Evolutionary conservation across 2,113 vertebrate genomes (phyloP).

Genomic region (Cepphus grylle): DNA sequence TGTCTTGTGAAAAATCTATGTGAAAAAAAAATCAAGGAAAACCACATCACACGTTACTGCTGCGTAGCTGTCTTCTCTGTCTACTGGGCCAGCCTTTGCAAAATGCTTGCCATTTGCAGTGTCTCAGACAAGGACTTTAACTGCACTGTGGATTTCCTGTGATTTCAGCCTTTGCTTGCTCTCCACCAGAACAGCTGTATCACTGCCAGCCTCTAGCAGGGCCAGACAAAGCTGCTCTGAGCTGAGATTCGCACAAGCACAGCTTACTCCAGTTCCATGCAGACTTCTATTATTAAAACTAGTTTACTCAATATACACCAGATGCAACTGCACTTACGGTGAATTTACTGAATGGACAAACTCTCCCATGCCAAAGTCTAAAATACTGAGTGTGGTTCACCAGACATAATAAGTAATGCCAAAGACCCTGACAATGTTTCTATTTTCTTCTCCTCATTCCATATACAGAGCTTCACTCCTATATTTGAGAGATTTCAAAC

Average conservation of each 20-base stretch:
- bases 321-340: not conserved
- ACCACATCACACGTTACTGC: not conserved
- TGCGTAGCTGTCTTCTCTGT: not conserved
- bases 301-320: not conserved
- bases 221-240: not conserved
- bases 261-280: not conserved
- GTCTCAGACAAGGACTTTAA: not conserved
- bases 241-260: not conserved
- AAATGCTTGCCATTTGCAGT: slow-evolving; percentile 3
- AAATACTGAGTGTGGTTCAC: not conserved
- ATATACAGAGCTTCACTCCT: not conserved
- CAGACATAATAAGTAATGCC: not conserved
- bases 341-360: not conserved
- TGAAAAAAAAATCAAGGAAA: slow-evolving; percentile 8
- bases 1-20: not conserved
- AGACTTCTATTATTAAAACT: not conserved
- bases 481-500: not conserved
- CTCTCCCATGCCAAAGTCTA: not conserved
- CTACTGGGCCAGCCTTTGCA: not conserved
- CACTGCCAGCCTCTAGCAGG: not conserved
- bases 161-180: slow-evolving; percentile 11
- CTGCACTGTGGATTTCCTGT: slow-evolving; percentile 6
- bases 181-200: not conserved
- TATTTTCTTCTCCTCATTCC: not conserved
- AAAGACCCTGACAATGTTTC: not conserved